Conservation (phyloP, 2,888 invertebrate genomes). For the Matsumyia berberina region DNA sequence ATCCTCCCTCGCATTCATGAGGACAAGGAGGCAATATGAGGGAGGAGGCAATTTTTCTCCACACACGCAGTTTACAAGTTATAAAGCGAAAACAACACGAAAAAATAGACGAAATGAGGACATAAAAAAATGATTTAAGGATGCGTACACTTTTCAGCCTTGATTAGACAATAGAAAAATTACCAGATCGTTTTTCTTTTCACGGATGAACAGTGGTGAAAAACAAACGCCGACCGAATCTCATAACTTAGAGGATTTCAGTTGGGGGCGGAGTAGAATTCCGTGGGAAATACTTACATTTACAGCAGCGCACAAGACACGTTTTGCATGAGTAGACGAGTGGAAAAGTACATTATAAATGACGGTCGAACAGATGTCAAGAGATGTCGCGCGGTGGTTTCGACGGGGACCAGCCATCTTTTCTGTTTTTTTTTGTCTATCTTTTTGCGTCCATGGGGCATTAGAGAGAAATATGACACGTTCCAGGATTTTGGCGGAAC, state of each 20-base stretch:
- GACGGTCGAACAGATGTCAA: conserved; percentile 75
- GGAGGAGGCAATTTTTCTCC: conserved; percentile 9
- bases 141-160: conserved; percentile 62
- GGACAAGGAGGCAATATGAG: too few species aligned
- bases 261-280: not conserved
- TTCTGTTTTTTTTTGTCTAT: not conserved
- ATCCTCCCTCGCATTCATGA: conserved; percentile 17
- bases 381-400: conserved; percentile 66
- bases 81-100: conserved; percentile 26
- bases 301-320: conserved; percentile 28
- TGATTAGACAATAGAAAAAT: conserved; percentile 75
- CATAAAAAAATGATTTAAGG: conserved; percentile 64
- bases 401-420: not conserved
- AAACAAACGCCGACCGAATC: conserved; percentile 40
- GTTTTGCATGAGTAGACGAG: conserved; percentile 57
- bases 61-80: conserved; percentile 16
- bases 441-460: conserved; percentile 33
- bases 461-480: conserved; percentile 68
- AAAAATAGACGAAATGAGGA: conserved; percentile 31
- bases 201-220: conserved; percentile 26
- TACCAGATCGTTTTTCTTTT: conserved; percentile 68
- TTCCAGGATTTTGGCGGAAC: conserved; percentile 55
- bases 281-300: conserved; percentile 19
- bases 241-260: conserved; percentile 45
- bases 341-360: conserved; percentile 68